These are phyloP conservation scores for Cassiopea andromeda DNA, from an alignment of 30 jellyfish, hydroid and myxozoan genomes.

Conservation along the genomic window DNA sequence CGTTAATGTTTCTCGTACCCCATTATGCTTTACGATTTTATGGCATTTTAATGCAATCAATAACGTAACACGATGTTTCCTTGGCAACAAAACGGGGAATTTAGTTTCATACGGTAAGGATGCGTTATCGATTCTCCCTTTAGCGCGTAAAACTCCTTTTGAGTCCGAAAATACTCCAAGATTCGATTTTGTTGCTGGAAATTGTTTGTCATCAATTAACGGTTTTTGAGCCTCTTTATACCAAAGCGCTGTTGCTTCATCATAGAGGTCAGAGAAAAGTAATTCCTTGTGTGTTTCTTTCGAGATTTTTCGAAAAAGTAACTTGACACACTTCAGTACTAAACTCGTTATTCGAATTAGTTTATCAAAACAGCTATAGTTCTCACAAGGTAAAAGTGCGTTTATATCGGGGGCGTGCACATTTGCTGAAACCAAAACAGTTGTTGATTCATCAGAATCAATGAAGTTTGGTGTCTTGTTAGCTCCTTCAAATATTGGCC, in stretches of 20 bases:
- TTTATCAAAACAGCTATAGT: constrained; percentile 29
- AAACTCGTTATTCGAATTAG: constrained; percentile 38
- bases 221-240: constrained; percentile 25
- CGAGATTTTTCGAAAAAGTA: constrained; percentile 4
- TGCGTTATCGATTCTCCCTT: constrained; percentile 47
- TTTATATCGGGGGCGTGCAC: not conserved
- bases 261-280: not conserved
- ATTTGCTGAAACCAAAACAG: not conserved
- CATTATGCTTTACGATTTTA: constrained; percentile 26
- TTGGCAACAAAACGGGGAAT: constrained; percentile 35
- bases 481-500: constrained; percentile 4
- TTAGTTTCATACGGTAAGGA: constrained; percentile 34
- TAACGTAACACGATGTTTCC: constrained; percentile 10
- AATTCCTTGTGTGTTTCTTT: not conserved
- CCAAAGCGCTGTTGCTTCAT: constrained; percentile 5
- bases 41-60: constrained; percentile 15
- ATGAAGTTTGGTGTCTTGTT: not conserved
- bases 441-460: not conserved
- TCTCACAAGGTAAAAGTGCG: constrained; percentile 10
- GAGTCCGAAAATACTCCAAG: constrained; percentile 14
- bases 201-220: not conserved
- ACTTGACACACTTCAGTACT: constrained; percentile 14
- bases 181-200: not conserved
- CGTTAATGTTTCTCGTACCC: constrained; percentile 18
- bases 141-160: constrained; percentile 8